Percentiles rank a stretch among this genome's conserved stretches.
These are phyloP conservation scores for Chelonus formosanus DNA, from an alignment of 2,888 invertebrate genomes.

Conservation along the genomic window DNA sequence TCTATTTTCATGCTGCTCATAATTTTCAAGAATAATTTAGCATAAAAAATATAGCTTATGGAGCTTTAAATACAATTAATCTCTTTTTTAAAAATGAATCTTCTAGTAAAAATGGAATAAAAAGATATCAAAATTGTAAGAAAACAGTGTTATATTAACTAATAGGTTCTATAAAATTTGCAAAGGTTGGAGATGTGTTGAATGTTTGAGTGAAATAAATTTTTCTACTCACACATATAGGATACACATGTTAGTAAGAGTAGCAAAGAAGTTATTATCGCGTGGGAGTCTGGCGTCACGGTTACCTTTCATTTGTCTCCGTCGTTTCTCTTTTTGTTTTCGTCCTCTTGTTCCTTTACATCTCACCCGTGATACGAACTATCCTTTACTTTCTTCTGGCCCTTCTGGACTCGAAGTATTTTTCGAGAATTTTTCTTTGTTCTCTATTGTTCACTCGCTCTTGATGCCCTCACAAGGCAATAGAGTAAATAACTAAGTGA, in stretches of 20 bases:
- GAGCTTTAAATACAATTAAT: no score
- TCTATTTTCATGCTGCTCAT: no score
- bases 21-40: no score
- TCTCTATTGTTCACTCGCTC: constrained; percentile 10
- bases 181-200: no score
- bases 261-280: constrained; percentile 10
- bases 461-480: background rate
- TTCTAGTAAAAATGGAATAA: no score
- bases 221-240: no score
- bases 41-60: no score
- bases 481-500: constrained; percentile 14
- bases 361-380: background rate
- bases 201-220: no score
- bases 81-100: no score
- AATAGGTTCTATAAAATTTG: no score
- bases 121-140: no score
- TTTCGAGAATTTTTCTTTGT: background rate
- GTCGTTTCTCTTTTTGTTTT: background rate
- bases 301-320: constrained; percentile 8
- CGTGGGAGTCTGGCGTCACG: background rate
- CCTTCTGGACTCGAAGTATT: background rate
- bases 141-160: no score
- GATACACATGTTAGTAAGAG: background rate
- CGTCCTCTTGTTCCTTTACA: background rate
- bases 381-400: background rate